Evolutionary conservation across 2,888 invertebrate genomes (phyloP).

Genomic region (Euclidia mi): DNA sequence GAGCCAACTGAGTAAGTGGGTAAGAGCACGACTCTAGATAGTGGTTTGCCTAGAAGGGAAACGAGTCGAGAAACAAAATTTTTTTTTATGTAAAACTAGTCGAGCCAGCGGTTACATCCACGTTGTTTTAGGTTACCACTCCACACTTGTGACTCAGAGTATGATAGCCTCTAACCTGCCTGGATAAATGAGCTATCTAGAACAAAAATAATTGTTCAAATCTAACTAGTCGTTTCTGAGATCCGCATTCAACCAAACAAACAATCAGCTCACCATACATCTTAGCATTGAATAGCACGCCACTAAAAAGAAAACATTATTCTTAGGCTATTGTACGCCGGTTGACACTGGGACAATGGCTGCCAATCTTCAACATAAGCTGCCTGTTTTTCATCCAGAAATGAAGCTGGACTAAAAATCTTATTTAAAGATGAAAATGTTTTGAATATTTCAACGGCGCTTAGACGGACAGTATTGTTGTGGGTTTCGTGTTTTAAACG

Average conservation of each 20-base stretch:
- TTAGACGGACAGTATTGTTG: background rate
- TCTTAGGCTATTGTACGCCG: conserved; percentile 13
- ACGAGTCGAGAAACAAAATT: too few relatives aligned
- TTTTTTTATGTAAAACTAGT: too few relatives aligned
- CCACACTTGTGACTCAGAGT: too few relatives aligned
- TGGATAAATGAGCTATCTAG: too few relatives aligned
- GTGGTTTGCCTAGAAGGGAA: too few relatives aligned
- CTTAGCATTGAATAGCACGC: background rate
- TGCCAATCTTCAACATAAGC: conserved; percentile 16
- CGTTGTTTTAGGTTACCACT: too few relatives aligned
- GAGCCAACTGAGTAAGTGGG: too few relatives aligned
- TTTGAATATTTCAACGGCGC: background rate
- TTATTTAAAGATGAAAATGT: conserved; percentile 7
- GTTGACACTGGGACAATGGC: conserved; percentile 18
- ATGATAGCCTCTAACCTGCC: too few relatives aligned
- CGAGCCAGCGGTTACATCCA: too few relatives aligned
- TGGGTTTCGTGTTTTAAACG: background rate
- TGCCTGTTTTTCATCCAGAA: conserved; percentile 19
- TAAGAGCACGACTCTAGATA: too few relatives aligned
- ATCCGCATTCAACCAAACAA: background rate
- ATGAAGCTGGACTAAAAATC: background rate
- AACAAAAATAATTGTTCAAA: too few relatives aligned
- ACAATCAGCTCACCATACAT: background rate
- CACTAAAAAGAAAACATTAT: conserved; percentile 12
- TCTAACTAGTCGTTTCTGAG: too few relatives aligned